phyloP scores from a whole-genome alignment of 2,113 vertebrate genomes.

The Cinclus cinclus region DNA sequence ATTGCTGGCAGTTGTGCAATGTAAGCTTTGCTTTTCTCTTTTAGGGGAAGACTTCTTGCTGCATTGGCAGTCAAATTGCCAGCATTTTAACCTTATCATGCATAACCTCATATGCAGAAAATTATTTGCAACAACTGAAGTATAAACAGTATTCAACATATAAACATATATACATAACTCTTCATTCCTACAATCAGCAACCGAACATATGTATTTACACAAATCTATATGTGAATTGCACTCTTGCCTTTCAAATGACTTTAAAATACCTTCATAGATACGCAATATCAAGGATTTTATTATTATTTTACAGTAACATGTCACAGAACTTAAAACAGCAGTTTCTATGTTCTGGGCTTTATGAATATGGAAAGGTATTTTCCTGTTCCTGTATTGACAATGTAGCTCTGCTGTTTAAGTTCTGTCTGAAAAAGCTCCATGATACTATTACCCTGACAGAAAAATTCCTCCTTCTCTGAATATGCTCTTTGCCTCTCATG shows the following conservation, averaged over 20 bases:
- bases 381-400: neutral
- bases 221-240: neutral
- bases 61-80: neutral
- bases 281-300: neutral
- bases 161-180: neutral
- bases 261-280: neutral
- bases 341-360: neutral
- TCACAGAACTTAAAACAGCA: neutral
- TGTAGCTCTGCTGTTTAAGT: neutral
- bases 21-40: neutral
- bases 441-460: neutral
- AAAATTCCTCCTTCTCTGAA: neutral
- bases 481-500: rapidly evolving
- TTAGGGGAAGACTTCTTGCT: neutral
- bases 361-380: neutral
- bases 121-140: neutral
- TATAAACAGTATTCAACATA: neutral
- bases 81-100: neutral
- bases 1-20: neutral
- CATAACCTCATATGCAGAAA: neutral
- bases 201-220: neutral
- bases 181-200: neutral
- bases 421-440: neutral
- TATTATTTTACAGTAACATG: neutral
- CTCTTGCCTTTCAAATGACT: neutral